These are phyloP conservation scores for Plotosus lineatus DNA, from an alignment of 2,113 vertebrate genomes.

Conservation along the genomic window DNA sequence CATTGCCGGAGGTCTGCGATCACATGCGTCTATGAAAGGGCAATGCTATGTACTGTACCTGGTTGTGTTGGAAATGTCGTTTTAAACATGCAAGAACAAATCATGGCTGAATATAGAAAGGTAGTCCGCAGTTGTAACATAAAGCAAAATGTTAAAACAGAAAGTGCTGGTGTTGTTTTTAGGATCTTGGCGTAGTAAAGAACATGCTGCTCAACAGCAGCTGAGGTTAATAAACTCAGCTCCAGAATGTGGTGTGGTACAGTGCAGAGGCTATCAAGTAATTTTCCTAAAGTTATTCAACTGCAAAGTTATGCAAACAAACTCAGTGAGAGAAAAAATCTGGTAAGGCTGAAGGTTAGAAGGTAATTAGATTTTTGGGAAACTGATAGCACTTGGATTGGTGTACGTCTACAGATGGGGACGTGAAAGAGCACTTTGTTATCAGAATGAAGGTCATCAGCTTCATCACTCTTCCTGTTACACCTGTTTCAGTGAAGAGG, in stretches of 20 bases:
- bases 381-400: background rate
- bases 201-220: background rate
- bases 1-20: background rate
- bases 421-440: constrained; percentile 11
- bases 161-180: background rate
- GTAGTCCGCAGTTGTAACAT: background rate
- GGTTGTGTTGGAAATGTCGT: background rate
- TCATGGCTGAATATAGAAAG: background rate
- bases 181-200: background rate
- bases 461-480: background rate
- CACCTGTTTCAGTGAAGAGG: background rate
- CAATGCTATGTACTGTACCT: background rate
- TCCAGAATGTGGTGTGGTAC: background rate
- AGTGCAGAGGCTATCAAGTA: background rate
- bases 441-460: background rate
- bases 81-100: background rate
- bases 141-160: background rate
- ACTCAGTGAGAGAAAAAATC: background rate
- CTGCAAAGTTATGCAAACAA: background rate
- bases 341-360: background rate
- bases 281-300: background rate
- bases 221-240: background rate
- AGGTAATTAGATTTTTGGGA: constrained; percentile 5
- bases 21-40: constrained; percentile 3
- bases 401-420: background rate